Evolutionary conservation across 92 coral and sea anemone genomes (phyloP).

Genomic region (Siderastrea siderea): DNA sequence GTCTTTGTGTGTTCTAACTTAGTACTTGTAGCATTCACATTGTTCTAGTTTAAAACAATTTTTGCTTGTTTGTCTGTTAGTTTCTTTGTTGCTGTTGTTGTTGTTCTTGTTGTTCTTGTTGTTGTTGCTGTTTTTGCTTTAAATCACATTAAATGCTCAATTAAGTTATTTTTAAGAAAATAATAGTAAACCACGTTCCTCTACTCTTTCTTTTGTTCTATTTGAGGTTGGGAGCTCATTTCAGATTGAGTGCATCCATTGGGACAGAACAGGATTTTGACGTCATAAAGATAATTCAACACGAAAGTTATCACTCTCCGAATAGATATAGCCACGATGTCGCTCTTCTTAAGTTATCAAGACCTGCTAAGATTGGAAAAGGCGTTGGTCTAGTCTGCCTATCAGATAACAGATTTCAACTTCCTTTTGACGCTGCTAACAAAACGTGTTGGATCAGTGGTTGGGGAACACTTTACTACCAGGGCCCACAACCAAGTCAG

Average conservation of each 20-base stretch:
- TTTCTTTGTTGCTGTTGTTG: too few species aligned
- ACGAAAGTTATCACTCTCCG: background rate
- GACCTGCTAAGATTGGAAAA: background rate
- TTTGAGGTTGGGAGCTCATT: too few species aligned
- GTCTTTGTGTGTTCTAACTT: too few species aligned
- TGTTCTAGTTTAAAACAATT: too few species aligned
- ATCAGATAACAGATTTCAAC: background rate
- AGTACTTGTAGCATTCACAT: too few species aligned
- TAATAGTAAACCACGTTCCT: too few species aligned
- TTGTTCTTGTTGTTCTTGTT: too few species aligned
- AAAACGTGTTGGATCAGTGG: background rate
- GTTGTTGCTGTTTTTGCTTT: too few species aligned
- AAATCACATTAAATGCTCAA: too few species aligned
- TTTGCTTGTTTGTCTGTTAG: too few species aligned
- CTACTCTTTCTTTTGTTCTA: too few species aligned
- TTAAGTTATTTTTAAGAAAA: too few species aligned
- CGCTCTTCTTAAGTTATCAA: constrained; percentile 2
- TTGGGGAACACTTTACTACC: background rate
- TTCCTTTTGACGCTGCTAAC: background rate
- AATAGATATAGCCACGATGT: background rate
- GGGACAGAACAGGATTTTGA: constrained; percentile 6
- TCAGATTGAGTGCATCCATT: background rate
- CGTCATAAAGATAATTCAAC: background rate
- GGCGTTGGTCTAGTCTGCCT: constrained; percentile 9
- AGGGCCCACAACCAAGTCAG: background rate